Evolutionary conservation across 2,888 invertebrate genomes (phyloP).

Genomic region (Pilophorus perplexus): DNA sequence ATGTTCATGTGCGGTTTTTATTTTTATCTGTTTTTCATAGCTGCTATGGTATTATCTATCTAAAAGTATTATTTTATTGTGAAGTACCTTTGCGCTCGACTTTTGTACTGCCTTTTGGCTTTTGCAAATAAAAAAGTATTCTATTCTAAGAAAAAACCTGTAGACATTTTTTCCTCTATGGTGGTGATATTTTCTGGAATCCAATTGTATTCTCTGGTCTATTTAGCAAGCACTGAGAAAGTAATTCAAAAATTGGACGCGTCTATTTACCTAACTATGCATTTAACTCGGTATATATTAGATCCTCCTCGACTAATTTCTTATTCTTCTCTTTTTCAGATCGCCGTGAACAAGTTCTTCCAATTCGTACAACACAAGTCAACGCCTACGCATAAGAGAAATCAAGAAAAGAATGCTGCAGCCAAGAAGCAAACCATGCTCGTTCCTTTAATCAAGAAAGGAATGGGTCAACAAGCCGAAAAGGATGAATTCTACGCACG

Average conservation of each 20-base stretch:
- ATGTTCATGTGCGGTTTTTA: no score
- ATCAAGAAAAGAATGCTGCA: constrained; percentile 7
- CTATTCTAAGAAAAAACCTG: constrained; percentile 1
- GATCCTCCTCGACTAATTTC: constrained; percentile 3
- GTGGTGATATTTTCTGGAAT: constrained; percentile 5
- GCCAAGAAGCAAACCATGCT: not conserved
- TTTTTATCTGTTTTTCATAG: no score
- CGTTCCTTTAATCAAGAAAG: not conserved
- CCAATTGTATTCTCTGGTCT: constrained; percentile 5
- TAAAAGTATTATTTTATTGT: no score
- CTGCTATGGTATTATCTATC: no score
- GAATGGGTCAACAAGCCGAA: not conserved
- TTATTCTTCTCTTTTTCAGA: constrained; percentile 12
- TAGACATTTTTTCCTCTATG: constrained; percentile 5
- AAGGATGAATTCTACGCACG: not conserved
- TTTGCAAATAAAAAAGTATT: no score
- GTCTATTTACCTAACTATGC: constrained; percentile 5
- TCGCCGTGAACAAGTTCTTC: constrained; percentile 6
- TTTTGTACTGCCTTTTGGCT: no score
- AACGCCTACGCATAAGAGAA: no score
- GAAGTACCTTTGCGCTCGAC: no score
- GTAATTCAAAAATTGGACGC: constrained; percentile 5
- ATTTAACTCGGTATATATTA: constrained; percentile 5
- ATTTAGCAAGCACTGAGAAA: constrained; percentile 5
- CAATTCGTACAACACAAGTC: constrained; percentile 10